Evolutionary conservation across 2,888 invertebrate species (phyloP).

Genomic region (Incurvaria masculella): DNA sequence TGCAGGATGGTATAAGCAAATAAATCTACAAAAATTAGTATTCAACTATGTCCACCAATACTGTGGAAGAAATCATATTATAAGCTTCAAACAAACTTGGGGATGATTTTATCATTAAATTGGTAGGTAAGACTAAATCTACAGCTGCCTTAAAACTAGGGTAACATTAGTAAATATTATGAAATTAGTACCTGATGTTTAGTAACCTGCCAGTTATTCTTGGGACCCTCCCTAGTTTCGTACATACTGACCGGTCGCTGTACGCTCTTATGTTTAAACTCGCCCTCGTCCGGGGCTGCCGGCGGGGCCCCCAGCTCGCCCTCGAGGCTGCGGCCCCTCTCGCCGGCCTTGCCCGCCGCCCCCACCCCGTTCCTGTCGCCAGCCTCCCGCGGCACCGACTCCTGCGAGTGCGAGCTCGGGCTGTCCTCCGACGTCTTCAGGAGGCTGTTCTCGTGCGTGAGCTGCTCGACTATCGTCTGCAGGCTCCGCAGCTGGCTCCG

Average conservation of each 20-base stretch:
- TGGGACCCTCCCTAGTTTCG: conserved; percentile 72
- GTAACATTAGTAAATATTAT: conserved; percentile 28
- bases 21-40: too few species aligned
- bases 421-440: conserved; percentile 60
- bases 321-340: conserved; percentile 42
- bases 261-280: conserved; percentile 40
- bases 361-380: conserved; percentile 25
- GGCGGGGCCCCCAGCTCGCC: conserved; percentile 28
- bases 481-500: conserved; percentile 60
- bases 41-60: too few species aligned
- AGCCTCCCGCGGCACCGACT: conserved; percentile 30
- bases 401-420: conserved; percentile 38
- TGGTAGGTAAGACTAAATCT: too few species aligned
- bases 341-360: conserved; percentile 24
- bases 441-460: conserved; percentile 78
- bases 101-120: too few species aligned
- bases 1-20: too few species aligned
- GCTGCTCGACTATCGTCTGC: conserved; percentile 67
- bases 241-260: conserved; percentile 87
- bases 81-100: too few species aligned
- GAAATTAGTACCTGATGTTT: conserved; percentile 55
- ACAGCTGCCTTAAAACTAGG: conserved; percentile 16
- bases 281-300: conserved; percentile 48
- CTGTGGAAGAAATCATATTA: too few species aligned
- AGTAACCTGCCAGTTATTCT: conserved; percentile 59